Evolutionary conservation across 2,797 vertebrate species (phyloP).

Genomic region (Huso huso): DNA sequence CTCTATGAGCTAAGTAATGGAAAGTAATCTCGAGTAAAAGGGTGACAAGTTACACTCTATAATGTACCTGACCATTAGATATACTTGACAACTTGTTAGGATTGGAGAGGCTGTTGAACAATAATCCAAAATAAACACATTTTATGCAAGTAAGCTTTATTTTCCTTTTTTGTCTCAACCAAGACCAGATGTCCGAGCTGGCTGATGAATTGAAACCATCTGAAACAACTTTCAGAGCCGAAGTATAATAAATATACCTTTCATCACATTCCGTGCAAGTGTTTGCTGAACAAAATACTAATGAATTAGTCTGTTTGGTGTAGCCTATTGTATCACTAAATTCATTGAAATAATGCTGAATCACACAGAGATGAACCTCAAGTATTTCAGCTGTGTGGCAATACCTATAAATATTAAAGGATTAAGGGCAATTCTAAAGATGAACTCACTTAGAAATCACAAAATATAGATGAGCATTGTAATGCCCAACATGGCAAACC

Average conservation of each 20-base stretch:
- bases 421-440: too few species aligned
- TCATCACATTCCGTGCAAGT: conserved; percentile 67
- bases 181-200: conserved; percentile 82
- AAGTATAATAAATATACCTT: conserved; percentile 84
- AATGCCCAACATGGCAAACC: too few species aligned
- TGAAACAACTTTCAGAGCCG: conserved; percentile 80
- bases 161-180: conserved; percentile 52
- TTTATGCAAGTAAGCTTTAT: conserved; percentile 58
- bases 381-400: too few species aligned
- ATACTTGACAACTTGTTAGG: conserved; percentile 64
- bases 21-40: conserved; percentile 9
- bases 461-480: too few species aligned
- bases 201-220: conserved; percentile 84
- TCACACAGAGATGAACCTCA: too few species aligned
- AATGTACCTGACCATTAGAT: conserved; percentile 47
- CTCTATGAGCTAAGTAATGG: background rate
- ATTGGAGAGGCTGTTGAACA: conserved; percentile 60
- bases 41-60: conserved; percentile 20
- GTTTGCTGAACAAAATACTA: conserved; percentile 48
- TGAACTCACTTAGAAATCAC: too few species aligned
- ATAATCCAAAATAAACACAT: conserved; percentile 64
- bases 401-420: too few species aligned
- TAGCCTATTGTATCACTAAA: conserved; percentile 23
- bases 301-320: conserved; percentile 43
- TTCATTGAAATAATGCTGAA: too few species aligned